These are phyloP conservation scores for Phylloscopus collybita DNA, from an alignment of 2,797 vertebrate species.

Conservation along the genomic window DNA sequence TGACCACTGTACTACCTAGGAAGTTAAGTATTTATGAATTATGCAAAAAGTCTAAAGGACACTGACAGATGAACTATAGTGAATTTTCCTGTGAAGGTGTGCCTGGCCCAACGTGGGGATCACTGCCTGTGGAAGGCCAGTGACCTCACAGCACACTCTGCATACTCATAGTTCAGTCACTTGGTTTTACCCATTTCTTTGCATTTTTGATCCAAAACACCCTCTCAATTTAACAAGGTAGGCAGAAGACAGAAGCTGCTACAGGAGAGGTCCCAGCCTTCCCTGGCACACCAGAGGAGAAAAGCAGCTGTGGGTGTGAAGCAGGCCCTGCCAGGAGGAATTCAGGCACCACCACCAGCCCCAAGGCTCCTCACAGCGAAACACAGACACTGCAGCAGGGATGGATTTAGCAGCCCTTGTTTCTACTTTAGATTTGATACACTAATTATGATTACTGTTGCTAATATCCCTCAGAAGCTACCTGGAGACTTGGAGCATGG, in stretches of 20 bases:
- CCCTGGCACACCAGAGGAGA: accelerated
- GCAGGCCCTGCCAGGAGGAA: not conserved
- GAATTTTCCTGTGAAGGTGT: not conserved
- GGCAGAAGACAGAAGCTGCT: not conserved
- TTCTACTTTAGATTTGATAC: not conserved
- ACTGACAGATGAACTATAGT: accelerated
- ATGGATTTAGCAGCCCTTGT: not conserved
- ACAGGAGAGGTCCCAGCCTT: not conserved
- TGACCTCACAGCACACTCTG: not conserved
- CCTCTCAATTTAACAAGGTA: not conserved
- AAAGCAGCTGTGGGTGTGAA: not conserved
- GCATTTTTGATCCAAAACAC: not conserved
- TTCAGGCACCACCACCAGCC: not conserved
- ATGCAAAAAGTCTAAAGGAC: not conserved
- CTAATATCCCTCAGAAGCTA: not conserved
- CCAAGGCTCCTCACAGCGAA: not conserved
- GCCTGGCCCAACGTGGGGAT: accelerated
- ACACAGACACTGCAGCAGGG: accelerated
- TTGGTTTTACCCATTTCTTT: not conserved
- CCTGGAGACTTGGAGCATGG: not conserved
- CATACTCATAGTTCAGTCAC: accelerated
- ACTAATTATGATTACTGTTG: not conserved
- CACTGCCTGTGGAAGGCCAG: accelerated
- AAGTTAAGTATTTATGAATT: not conserved
- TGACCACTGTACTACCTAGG: not conserved